Conservation (phyloP, 2,113 vertebrate species). For the Danionella cerebrum region DNA sequence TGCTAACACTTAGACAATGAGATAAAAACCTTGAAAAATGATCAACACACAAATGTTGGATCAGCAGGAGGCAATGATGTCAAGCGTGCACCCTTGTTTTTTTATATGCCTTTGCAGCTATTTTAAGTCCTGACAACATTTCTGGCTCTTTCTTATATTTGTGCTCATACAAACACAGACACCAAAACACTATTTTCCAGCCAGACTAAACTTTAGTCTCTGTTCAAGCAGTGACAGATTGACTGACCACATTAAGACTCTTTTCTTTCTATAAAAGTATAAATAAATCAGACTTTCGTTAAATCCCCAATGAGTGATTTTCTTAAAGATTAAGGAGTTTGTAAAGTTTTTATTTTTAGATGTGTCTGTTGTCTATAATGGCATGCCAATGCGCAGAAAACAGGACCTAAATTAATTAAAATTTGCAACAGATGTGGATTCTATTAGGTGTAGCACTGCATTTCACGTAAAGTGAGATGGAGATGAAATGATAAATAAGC, state of each 20-base stretch:
- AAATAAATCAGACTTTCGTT: too few species aligned
- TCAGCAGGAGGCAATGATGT: not conserved
- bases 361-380: too few species aligned
- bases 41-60: not conserved
- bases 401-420: too few species aligned
- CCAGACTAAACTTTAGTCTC: not conserved
- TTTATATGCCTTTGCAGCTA: not conserved
- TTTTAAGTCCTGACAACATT: not conserved
- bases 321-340: not conserved
- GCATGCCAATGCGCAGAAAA: too few species aligned
- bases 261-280: not conserved
- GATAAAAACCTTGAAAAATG: not conserved
- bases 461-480: too few species aligned
- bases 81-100: not conserved
- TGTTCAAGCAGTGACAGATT: not conserved
- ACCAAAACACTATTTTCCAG: slow-evolving; percentile 12
- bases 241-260: not conserved
- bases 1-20: not conserved
- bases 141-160: not conserved
- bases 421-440: too few species aligned
- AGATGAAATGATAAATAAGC: too few species aligned
- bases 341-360: too few species aligned
- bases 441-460: too few species aligned
- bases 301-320: not conserved
- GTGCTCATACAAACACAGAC: slow-evolving; percentile 6